Percentiles rank a stretch among this genome's conserved stretches.
These are phyloP conservation scores for Isotomurus palustris DNA, from an alignment of 2,888 invertebrate genomes.

Conservation along the genomic window DNA sequence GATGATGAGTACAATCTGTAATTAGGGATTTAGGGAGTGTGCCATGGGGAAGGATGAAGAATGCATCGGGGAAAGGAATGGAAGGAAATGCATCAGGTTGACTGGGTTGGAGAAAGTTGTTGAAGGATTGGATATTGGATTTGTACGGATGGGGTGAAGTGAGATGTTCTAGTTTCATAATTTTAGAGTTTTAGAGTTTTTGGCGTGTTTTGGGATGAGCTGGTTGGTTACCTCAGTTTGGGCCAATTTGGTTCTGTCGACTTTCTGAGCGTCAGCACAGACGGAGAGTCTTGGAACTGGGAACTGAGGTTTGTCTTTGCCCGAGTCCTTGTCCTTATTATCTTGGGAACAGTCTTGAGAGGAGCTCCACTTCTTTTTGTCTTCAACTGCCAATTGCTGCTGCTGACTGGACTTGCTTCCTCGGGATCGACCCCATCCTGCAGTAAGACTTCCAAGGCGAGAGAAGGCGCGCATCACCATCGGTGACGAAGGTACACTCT, in stretches of 20 bases:
- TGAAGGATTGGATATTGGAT: not conserved
- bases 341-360: conserved; percentile 71
- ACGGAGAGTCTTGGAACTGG: conserved; percentile 84
- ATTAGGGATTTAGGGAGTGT: no score
- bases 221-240: conserved; percentile 69
- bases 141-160: no score
- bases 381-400: conserved; percentile 69
- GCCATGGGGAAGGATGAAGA: no score
- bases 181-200: no score
- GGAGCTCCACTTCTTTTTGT: conserved; percentile 82
- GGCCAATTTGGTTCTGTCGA: conserved; percentile 82
- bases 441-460: conserved; percentile 81
- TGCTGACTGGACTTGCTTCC: conserved; percentile 55
- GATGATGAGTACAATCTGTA: no score
- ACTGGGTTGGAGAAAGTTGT: not conserved
- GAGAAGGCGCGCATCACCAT: conserved; percentile 91
- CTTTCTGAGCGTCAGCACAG: conserved; percentile 86
- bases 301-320: conserved; percentile 68
- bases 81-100: not conserved
- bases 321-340: conserved; percentile 37
- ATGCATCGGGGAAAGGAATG: not conserved
- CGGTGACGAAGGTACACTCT: conserved; percentile 88
- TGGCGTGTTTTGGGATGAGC: not conserved
- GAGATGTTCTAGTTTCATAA: no score
- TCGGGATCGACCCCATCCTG: conserved; percentile 84